These are phyloP conservation scores for Onthophagus taurus DNA, from an alignment of 1,140 invertebrate genomes.

Conservation along the genomic window DNA sequence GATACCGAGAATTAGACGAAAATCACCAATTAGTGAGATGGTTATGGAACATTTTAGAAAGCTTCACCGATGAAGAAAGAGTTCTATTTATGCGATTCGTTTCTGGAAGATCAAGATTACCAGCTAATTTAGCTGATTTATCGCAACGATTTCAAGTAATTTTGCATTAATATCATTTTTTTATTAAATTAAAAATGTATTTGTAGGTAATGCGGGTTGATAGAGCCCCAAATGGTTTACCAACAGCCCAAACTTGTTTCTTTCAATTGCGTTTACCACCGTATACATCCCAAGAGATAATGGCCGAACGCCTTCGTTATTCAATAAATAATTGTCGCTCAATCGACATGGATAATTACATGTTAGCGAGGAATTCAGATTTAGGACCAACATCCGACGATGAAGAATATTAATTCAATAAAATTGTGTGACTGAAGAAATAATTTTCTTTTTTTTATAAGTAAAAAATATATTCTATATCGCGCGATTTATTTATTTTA, in stretches of 20 bases:
- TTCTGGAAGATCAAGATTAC: constrained; percentile 54
- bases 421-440: too few relatives aligned
- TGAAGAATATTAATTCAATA: constrained; percentile 37
- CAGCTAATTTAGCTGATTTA: constrained; percentile 56
- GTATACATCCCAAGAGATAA: constrained; percentile 49
- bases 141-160: constrained; percentile 57
- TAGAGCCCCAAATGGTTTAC: constrained; percentile 49
- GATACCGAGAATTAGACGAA: constrained; percentile 56
- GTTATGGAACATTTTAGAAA: constrained; percentile 57
- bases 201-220: constrained; percentile 48
- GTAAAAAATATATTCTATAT: too few relatives aligned
- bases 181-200: neutral
- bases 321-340: constrained; percentile 62
- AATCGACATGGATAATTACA: constrained; percentile 67
- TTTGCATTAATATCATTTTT: constrained; percentile 5
- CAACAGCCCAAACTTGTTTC: constrained; percentile 61
- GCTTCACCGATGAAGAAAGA: constrained; percentile 53
- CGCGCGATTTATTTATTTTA: too few relatives aligned
- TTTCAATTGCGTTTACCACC: constrained; percentile 60
- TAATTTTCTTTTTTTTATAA: too few relatives aligned
- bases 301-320: constrained; percentile 54
- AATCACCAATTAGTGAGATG: constrained; percentile 50
- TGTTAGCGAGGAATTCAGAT: constrained; percentile 55
- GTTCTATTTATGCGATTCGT: constrained; percentile 63
- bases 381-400: constrained; percentile 43